Evolutionary conservation across 2,888 invertebrate species (phyloP), one percentile per base, ranked within the genome.

Genomic region (Leuctra nigra): DNA sequence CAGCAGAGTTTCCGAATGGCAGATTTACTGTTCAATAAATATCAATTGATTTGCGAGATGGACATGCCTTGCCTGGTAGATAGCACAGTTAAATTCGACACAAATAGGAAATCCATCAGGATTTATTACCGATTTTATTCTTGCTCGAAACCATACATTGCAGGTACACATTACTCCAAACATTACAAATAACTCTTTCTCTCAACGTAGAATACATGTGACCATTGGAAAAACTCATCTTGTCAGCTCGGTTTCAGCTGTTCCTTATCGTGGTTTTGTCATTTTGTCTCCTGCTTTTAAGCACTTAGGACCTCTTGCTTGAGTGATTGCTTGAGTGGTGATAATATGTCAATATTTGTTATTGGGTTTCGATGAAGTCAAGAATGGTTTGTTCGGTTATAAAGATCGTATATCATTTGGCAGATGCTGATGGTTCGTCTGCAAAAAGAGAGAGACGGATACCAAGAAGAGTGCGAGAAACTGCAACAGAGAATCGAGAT

Each of bases 391-490:
- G 18, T 18, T 44, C 6, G 38, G 29, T 11, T 29, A 11, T n/a
- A n/a, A n/a, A n/a, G n/a, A n/a, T 20, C 39, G 16, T 14, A 20
- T 39, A 6, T 39, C 2, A 9, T 54, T 38, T 33, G 13, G 18
- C 78, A 89, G 86, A 80, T 82, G 59, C 78, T 88, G 64, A 76
- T 87, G 66, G 76, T 80, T 44, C 84, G 92, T 62, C 78, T 92
- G 63, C 91, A 92, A 73, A 94, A 93, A 74, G 94, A 94, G 72
- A 81, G 88, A 63, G 94, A 94, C 69, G 77, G 81, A 61, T 84
- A 89, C 64, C 81, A 88, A 58, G 87, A 87, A 48, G 92, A 93
- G 64, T 81, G 86, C 62, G 87, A 87, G 56, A 85, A 86, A 66
- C 75, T 90, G 61, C 86, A 90, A 65, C 92, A 92, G 70, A 79